Evolutionary conservation across 2,113 vertebrate species (phyloP), one percentile per base, ranked within the genome.

Genomic region (Orthonyx spaldingii): DNA sequence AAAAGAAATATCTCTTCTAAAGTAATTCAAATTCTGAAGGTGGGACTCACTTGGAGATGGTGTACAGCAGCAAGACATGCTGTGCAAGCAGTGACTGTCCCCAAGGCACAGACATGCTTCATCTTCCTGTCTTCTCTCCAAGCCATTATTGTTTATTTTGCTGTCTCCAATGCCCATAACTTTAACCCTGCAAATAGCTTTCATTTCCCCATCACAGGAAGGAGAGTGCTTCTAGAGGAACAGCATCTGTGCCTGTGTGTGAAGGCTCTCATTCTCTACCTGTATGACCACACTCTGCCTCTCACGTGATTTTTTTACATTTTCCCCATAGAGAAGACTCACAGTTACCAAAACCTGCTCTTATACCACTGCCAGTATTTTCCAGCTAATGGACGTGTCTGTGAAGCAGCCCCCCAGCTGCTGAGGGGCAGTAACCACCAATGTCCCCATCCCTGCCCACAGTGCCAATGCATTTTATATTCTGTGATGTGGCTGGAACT

Each of bases 61-160:
- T 46, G 39, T 61, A 49, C 55, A 77, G 49, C 78, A 87, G 42
- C 20, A 69, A 84, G 56, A 75, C 26, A 52, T n/a, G 77, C 87
- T 84, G 60, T 84, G 84, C 84, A 87, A 94, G 88, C 88, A 94
- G 64, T 53, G n/a, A 53, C 39, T 80, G 37, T 72, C 89, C 76
- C 80, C 59, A 65, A 42, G 55, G 91, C 72, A 70, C 35, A 92
- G 64, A 39, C 42, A 81, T 66, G 64, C 56, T 88, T 93, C 85
- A 77, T 78, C 68, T 70, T 77, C 44, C 63, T 81, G 69, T 86
- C 76, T 90, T 72, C 59, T 90, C 72, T 84, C 80, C 63, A 88
- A 69, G 79, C 27, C 42, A 69, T 92, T 85, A 76, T 52, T 93
- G 75, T 94, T 95, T 94, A 60, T 84, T 96, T 89, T 94, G 46